phyloP scores from a whole-genome alignment of 2,888 invertebrate genomes.

The Orchestes rusci region DNA sequence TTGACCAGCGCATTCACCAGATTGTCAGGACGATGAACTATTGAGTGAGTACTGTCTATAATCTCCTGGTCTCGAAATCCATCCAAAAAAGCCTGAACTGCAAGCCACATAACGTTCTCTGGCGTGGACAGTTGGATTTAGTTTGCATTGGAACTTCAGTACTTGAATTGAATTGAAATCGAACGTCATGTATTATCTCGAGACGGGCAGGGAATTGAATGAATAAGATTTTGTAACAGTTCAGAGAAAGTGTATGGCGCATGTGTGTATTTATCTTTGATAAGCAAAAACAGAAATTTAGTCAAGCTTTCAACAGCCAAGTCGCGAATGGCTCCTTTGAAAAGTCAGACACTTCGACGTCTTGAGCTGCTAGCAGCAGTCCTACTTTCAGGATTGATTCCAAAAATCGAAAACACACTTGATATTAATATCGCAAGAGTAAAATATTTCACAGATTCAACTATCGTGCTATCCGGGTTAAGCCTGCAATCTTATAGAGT shows the following conservation, averaged over 20 bases:
- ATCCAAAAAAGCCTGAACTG: no score
- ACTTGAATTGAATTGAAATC: not conserved
- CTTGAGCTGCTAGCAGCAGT: not conserved
- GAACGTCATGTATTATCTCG: conserved; percentile 1
- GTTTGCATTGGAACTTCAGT: not conserved
- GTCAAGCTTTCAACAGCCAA: not conserved
- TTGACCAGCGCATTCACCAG: no score
- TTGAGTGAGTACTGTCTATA: no score
- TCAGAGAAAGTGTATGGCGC: not conserved
- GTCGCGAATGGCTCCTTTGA: not conserved
- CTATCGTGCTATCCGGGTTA: no score
- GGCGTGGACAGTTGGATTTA: not conserved
- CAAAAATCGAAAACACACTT: not conserved
- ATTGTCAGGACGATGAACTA: no score
- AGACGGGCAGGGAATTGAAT: not conserved
- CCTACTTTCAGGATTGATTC: no score
- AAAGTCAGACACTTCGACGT: not conserved
- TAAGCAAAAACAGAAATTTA: not conserved
- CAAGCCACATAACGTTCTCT: no score
- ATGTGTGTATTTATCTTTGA: not conserved
- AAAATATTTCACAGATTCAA: no score
- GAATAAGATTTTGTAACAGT: not conserved
- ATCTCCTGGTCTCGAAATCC: not conserved
- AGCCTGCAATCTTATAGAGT: not conserved
- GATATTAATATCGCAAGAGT: not conserved